Base-by-base conservation (phyloP, 2,888 invertebrate species). In the Caenorhabditis angaria region DNA sequence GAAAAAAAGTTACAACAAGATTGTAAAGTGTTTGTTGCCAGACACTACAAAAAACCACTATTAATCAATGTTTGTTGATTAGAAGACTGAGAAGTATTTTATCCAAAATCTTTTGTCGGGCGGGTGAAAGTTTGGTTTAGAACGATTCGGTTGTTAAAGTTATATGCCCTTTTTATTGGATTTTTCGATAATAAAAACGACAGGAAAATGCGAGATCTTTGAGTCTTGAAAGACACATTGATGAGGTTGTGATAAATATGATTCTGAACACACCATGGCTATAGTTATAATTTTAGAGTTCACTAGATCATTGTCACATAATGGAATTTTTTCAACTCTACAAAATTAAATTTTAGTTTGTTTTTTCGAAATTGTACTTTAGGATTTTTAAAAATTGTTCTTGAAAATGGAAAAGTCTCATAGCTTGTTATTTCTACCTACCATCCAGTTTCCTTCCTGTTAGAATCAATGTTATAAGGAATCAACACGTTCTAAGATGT, bases 261-360 rank as follows among this genome's bases (percentile, higher is more conserved):
- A n/a, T n/a, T n/a, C n/a, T n/a, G n/a, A n/a, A n/a, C n/a, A n/a
- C n/a, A n/a, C n/a, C n/a, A n/a, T n/a, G n/a, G n/a, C n/a, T n/a
- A n/a, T n/a, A n/a, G n/a, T n/a, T n/a, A n/a, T n/a, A n/a, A 35
- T 35, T 35, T 10, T 10, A 35, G 35, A 6, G 14, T 35, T 14
- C 35, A 35, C 8, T 14, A 35, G 35, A 10, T 35, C 35, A 14
- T 35, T 35, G 6, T 35, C 35, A 35, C 6, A 35, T 14, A n/a
- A n/a, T n/a, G n/a, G n/a, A n/a, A n/a, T n/a, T 54, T 28, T 27
- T 6, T 54, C 54, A 12, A 6, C 8, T 8, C 22, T 27, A 54
- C 24, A 5, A 27, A 3, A 54, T 24, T 54, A 48, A n/a, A 48
- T 29, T 41, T 27, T 28, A 61, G 25, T 57, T 63, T n/a, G 35